Evolutionary conservation across 1,140 invertebrate species (phyloP).

Genomic region (Zaprionus lachaisei): DNA sequence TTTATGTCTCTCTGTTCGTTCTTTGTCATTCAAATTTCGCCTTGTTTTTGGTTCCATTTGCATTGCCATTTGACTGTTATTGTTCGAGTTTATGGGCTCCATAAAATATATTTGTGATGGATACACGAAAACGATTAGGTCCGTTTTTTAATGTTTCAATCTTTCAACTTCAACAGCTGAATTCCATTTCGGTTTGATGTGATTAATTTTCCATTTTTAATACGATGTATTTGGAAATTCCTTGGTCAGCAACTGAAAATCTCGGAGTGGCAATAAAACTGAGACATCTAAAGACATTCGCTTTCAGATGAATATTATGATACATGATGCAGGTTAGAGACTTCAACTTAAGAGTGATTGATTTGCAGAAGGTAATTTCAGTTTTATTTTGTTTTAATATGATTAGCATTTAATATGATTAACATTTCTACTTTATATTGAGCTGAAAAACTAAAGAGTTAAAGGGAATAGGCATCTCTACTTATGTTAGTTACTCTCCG

Average conservation of each 20-base stretch:
- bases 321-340: background rate
- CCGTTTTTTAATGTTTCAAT: slow-evolving; percentile 67
- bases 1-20: slow-evolving; percentile 12
- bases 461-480: too few species aligned
- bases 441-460: too few species aligned
- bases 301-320: background rate
- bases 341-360: background rate
- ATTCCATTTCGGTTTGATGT: slow-evolving; percentile 23
- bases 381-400: too few species aligned
- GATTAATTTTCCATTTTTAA: slow-evolving; percentile 27
- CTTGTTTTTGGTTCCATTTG: slow-evolving; percentile 52
- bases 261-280: background rate
- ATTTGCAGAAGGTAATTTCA: too few species aligned
- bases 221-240: slow-evolving; percentile 19
- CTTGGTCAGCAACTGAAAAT: slow-evolving; percentile 2
- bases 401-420: too few species aligned
- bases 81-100: slow-evolving; percentile 52
- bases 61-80: slow-evolving; percentile 42
- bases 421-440: too few species aligned
- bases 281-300: background rate
- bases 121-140: slow-evolving; percentile 70
- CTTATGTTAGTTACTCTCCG: too few species aligned
- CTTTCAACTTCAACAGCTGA: slow-evolving; percentile 32
- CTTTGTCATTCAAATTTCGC: slow-evolving; percentile 69
- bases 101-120: slow-evolving; percentile 67